Percentiles rank a stretch among this genome's conserved stretches.
phyloP scores from a whole-genome alignment of 2,797 vertebrate genomes.

The Lithobates pipiens region DNA sequence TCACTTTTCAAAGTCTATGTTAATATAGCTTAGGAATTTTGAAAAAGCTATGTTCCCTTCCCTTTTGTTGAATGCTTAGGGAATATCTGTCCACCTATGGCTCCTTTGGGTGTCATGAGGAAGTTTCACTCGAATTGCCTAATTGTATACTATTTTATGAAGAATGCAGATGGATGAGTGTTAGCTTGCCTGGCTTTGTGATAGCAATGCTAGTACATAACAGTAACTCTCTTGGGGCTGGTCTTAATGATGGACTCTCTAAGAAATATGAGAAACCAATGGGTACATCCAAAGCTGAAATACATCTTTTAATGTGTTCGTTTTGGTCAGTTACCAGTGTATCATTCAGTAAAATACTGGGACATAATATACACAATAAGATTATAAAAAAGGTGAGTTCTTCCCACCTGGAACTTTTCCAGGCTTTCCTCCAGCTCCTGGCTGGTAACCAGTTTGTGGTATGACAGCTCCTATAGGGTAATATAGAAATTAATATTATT shows the following conservation, averaged over 20 bases:
- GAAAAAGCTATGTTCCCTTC: not conserved
- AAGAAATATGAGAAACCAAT: not conserved
- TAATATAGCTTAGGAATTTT: too few relatives aligned
- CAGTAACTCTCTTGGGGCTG: not conserved
- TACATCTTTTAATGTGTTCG: not conserved
- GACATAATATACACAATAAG: too few relatives aligned
- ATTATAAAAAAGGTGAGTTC: not conserved
- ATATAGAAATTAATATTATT: not conserved
- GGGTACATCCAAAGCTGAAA: not conserved
- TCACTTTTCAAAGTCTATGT: too few relatives aligned
- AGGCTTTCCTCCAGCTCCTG: conserved; percentile 81
- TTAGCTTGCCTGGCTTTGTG: not conserved
- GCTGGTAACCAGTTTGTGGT: conserved; percentile 82
- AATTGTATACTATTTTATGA: not conserved
- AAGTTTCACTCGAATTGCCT: not conserved
- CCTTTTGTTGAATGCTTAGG: not conserved
- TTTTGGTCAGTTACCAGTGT: not conserved
- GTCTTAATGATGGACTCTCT: not conserved
- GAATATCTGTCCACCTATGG: not conserved
- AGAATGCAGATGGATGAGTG: not conserved
- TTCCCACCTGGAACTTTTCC: conserved; percentile 90
- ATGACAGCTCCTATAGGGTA: conserved; percentile 79
- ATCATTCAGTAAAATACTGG: not conserved
- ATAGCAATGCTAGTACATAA: not conserved
- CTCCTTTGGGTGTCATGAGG: not conserved